These are phyloP conservation scores for Lophotis ruficrista DNA, from an alignment of 2,113 vertebrate species.

Conservation along the genomic window DNA sequence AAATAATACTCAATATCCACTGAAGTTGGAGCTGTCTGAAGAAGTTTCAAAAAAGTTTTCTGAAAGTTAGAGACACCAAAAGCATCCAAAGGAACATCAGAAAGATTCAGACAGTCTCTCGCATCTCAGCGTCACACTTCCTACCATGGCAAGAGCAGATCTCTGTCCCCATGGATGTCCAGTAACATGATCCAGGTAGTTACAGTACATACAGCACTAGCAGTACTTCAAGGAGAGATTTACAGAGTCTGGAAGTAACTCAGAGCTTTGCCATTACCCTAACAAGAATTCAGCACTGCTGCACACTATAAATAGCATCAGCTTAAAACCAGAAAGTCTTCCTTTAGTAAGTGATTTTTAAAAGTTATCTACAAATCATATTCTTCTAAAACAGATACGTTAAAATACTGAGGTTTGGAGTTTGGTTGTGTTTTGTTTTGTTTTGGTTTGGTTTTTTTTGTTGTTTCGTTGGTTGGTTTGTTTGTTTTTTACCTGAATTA, in stretches of 20 bases:
- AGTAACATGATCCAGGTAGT: background rate
- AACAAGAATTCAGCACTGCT: background rate
- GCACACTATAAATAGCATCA: background rate
- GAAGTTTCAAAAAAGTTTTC: constrained; percentile 30
- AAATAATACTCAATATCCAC: constrained; percentile 15
- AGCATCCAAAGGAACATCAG: constrained; percentile 16
- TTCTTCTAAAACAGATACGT: background rate
- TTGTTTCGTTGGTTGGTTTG: too few relatives aligned
- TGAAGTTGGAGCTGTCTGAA: constrained; percentile 9
- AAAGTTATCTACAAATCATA: background rate
- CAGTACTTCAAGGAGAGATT: background rate
- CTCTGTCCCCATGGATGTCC: background rate
- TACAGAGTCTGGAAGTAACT: background rate
- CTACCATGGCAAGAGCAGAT: background rate
- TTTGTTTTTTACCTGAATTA: background rate
- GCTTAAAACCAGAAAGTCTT: background rate
- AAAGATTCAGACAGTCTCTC: background rate
- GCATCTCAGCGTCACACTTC: background rate
- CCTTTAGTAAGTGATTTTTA: background rate
- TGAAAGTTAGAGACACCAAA: background rate
- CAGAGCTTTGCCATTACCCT: background rate
- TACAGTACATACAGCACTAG: background rate
- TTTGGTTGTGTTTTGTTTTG: rapidly evolving
- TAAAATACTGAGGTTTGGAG: background rate
- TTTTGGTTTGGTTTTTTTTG: background rate